Evolutionary conservation across 2,113 vertebrate genomes (phyloP), one percentile per base, ranked within the genome.

Genomic region (Tachysurus vachellii): DNA sequence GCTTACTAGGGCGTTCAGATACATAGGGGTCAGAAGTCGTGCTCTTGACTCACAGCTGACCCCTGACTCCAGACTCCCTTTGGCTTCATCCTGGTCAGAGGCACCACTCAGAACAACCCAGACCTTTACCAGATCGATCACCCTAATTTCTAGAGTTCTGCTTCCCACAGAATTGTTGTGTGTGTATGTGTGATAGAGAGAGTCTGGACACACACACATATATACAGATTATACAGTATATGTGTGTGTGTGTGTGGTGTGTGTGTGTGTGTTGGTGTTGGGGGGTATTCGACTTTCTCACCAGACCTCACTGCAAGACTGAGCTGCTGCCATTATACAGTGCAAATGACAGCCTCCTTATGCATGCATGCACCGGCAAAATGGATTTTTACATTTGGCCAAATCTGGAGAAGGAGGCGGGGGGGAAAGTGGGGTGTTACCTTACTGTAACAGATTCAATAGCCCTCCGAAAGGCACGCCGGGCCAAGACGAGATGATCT

Each of bases 391-490:
- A 95, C 94, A 94, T 96, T 94, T 94, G 93, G 92, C 92, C 94
- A 95, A 93, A 95, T 95, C 93, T 89, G 87, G 50, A 44, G 85
- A 68, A 61, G 76, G 59, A n/a, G 84, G 57, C 8, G 23, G 47
- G 54, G 47, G 75, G 44, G 59, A 73, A 14, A 42, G 28, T 21
- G 56, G 90, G 87, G 91, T 92, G 93, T 95, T 94, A 95, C 94
- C 95, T 96, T 94, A 95, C 94, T 96, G 95, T 95, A 96, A 96
- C 95, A 89, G 94, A 96, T 95, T 95, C 95, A 92, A 95, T 95
- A 96, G 94, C 36, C 94, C 91, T 93, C 93, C 92, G 94, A 95
- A 96, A 94, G 94, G 91, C 90, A 92, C 75, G 89, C 88, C 91
- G 85, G 90, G 88, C 56, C 90, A 89, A 92, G 94, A 95, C 92